phyloP scores from a whole-genome alignment of 2,888 invertebrate species.

The Carcina quercana region DNA sequence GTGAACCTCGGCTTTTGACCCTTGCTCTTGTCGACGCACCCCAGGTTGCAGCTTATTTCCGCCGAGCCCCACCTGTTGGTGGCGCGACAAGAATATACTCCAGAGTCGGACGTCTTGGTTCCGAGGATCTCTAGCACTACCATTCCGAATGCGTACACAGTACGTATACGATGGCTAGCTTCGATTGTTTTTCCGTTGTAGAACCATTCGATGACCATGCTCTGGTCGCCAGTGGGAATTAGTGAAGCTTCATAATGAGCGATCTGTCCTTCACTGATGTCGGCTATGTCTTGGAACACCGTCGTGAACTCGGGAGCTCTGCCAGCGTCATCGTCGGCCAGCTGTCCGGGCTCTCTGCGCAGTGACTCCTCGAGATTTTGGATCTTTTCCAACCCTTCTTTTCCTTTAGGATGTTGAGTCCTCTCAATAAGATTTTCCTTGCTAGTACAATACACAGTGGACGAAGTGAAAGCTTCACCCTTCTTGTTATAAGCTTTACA shows the following conservation, averaged over 20 bases:
- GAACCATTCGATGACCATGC: constrained; percentile 97
- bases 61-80: constrained; percentile 93
- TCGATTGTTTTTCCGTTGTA: constrained; percentile 92
- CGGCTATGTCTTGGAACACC: constrained; percentile 86
- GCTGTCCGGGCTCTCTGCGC: constrained; percentile 79
- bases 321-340: constrained; percentile 83
- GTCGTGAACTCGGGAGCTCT: constrained; percentile 92
- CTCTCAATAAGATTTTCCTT: constrained; percentile 89
- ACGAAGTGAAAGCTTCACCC: constrained; percentile 94
- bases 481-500: constrained; percentile 91
- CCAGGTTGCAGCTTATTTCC: constrained; percentile 87
- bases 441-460: constrained; percentile 88
- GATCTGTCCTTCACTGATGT: constrained; percentile 94
- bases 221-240: constrained; percentile 94
- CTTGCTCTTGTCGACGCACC: constrained; percentile 87
- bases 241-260: constrained; percentile 98
- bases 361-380: constrained; percentile 92
- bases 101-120: constrained; percentile 94
- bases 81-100: constrained; percentile 90
- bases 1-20: constrained; percentile 93
- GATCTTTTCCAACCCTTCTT: constrained; percentile 92
- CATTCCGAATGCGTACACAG: constrained; percentile 98
- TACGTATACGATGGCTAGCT: constrained; percentile 92
- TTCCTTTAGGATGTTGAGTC: constrained; percentile 96
- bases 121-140: constrained; percentile 97